Percentiles rank a stretch among this genome's conserved stretches.
These are phyloP conservation scores for Rhegmatorhina hoffmannsi DNA, from an alignment of 2,113 vertebrate species.

Conservation along the genomic window DNA sequence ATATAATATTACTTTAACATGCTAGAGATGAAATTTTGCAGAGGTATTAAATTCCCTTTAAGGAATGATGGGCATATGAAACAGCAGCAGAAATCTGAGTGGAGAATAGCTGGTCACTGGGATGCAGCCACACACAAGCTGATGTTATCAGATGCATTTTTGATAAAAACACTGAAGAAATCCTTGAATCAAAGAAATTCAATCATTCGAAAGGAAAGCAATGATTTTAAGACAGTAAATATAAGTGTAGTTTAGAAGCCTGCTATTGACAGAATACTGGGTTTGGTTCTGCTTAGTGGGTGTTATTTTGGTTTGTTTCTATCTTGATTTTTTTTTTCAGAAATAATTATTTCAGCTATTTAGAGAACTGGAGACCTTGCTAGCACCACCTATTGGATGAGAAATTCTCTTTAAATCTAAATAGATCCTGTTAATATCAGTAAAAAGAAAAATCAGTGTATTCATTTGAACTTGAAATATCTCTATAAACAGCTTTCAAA, in stretches of 20 bases:
- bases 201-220: neutral
- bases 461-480: neutral
- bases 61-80: neutral
- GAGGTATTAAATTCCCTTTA: neutral
- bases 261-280: neutral
- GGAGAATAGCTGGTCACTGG: neutral
- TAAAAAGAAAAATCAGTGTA: neutral
- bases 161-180: neutral
- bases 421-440: neutral
- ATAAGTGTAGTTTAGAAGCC: neutral
- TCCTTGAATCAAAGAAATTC: neutral
- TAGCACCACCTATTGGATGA: conserved; percentile 30
- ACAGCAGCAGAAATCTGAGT: neutral
- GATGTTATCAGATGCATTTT: neutral
- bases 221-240: neutral
- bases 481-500: conserved; percentile 32
- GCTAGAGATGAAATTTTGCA: neutral
- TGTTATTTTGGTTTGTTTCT: neutral
- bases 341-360: neutral
- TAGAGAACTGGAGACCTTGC: neutral
- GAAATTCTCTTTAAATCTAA: neutral
- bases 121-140: neutral
- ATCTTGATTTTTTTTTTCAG: neutral
- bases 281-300: neutral
- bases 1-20: neutral